Conservation (phyloP, 1,140 invertebrate species). For the Drosophila parabipectinata region DNA sequence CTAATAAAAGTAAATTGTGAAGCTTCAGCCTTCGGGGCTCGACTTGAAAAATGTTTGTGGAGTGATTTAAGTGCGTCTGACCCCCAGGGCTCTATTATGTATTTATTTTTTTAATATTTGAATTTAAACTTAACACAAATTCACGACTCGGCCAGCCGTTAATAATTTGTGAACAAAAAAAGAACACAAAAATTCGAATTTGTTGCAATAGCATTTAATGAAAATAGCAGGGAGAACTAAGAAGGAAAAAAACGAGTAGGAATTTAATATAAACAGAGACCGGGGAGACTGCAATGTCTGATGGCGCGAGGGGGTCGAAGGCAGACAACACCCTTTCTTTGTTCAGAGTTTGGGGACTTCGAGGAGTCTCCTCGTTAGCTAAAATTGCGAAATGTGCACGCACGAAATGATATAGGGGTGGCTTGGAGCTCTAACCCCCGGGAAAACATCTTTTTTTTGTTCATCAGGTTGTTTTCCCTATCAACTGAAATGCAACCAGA, state of each 20-base stretch:
- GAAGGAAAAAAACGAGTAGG: constrained; percentile 22
- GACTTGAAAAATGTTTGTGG: constrained; percentile 22
- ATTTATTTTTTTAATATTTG: constrained; percentile 25
- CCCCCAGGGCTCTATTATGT: background rate
- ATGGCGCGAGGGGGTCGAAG: background rate
- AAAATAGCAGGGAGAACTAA: constrained; percentile 46
- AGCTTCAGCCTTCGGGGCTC: constrained; percentile 5
- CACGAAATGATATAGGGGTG: constrained; percentile 49
- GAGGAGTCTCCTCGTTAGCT: constrained; percentile 69
- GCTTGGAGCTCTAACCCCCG: constrained; percentile 22
- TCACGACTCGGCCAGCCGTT: constrained; percentile 46
- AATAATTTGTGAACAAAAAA: constrained; percentile 61
- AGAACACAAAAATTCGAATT: constrained; percentile 38
- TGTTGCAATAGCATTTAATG: constrained; percentile 70
- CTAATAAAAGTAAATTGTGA: constrained; percentile 64
- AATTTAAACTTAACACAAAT: constrained; percentile 47
- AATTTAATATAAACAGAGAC: constrained; percentile 72
- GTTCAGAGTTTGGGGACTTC: constrained; percentile 29
- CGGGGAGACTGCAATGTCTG: constrained; percentile 59
- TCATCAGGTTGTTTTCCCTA: constrained; percentile 66
- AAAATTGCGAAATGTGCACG: constrained; percentile 77
- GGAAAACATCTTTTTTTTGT: constrained; percentile 39
- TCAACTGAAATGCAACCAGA: constrained; percentile 74
- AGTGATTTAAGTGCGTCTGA: constrained; percentile 34
- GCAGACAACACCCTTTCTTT: constrained; percentile 39